Percentiles rank a stretch among this genome's conserved stretches.
phyloP scores from a whole-genome alignment of 37 sponge, comb jelly and placozoan species.

The Crambe crambe region DNA sequence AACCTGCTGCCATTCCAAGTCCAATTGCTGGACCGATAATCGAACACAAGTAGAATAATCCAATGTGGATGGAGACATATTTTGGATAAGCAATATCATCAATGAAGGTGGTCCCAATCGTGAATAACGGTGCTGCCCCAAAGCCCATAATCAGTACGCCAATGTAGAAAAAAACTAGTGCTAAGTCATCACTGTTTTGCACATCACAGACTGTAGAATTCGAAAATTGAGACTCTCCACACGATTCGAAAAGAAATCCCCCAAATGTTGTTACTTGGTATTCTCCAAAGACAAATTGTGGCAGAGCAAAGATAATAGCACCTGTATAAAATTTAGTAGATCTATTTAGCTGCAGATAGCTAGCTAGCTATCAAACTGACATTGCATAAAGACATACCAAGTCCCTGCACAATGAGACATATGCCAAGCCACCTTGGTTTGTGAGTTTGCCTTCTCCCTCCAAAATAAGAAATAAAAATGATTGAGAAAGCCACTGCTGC shows the following conservation, averaged over 20 bases:
- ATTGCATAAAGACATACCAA: too few relatives aligned
- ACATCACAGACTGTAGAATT: conserved; percentile 39
- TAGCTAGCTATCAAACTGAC: too few relatives aligned
- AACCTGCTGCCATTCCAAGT: conserved; percentile 58
- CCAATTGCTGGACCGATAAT: conserved; percentile 76
- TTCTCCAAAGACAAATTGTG: conserved; percentile 63
- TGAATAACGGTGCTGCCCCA: conserved; percentile 77
- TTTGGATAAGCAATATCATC: conserved; percentile 78
- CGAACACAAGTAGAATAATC: conserved; percentile 38
- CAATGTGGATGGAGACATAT: conserved; percentile 62
- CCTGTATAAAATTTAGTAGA: conserved; percentile 31
- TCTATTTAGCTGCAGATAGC: too few relatives aligned
- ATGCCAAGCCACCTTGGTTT: too few relatives aligned
- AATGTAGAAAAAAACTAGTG: conserved; percentile 64
- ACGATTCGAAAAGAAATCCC: conserved; percentile 2
- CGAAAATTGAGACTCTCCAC: too few relatives aligned
- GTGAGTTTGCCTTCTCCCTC: too few relatives aligned
- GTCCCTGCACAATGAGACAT: too few relatives aligned
- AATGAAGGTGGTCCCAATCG: conserved; percentile 64
- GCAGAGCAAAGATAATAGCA: conserved; percentile 69
- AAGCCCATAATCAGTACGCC: conserved; percentile 69
- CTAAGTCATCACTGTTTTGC: background rate
- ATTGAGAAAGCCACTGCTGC: too few relatives aligned
- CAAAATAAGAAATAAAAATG: too few relatives aligned
- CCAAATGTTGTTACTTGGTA: conserved; percentile 29